Conservation (phyloP, 64 coral and sea anemone species). For the Anthopleura sola region DNA sequence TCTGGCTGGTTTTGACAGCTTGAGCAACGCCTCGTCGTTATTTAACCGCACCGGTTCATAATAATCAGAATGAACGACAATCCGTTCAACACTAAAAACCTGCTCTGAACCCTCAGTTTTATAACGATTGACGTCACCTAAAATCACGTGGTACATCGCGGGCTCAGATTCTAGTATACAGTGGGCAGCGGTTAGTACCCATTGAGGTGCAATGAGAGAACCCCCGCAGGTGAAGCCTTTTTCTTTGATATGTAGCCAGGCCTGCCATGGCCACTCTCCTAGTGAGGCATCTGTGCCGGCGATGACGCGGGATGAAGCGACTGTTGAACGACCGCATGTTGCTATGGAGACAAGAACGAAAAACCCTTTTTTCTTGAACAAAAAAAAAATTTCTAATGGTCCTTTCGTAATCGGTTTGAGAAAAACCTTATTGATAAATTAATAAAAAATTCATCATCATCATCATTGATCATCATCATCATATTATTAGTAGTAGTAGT, state of each 20-base stretch:
- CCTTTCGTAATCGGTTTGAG: too few relatives aligned
- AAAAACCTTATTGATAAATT: too few relatives aligned
- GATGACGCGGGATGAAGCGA: conserved; percentile 59
- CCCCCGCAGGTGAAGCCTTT: conserved; percentile 66
- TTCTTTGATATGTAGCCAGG: conserved; percentile 51
- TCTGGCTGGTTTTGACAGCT: conserved; percentile 17
- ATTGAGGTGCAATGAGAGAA: conserved; percentile 55
- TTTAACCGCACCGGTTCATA: conserved; percentile 9
- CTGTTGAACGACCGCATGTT: conserved; percentile 55
- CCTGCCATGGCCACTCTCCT: conserved; percentile 90
- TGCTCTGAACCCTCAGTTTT: conserved; percentile 32
- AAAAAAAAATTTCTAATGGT: too few relatives aligned
- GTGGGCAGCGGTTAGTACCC: conserved; percentile 88
- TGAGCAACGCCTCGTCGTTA: conserved; percentile 39
- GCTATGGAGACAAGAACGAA: too few relatives aligned
- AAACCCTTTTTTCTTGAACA: too few relatives aligned
- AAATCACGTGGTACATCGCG: neutral
- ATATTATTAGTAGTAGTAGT: too few relatives aligned
- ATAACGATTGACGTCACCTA: conserved; percentile 29
- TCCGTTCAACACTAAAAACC: conserved; percentile 8
- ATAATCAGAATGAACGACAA: conserved; percentile 31
- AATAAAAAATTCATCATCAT: too few relatives aligned
- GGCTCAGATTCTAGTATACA: conserved; percentile 40
- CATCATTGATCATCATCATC: too few relatives aligned
- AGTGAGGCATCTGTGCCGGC: conserved; percentile 51